A percentile compares a stretch with the other conserved stretches of the same genome.
Evolutionary conservation across 2,888 invertebrate genomes (phyloP).

Genomic region (Apamea sordens): DNA sequence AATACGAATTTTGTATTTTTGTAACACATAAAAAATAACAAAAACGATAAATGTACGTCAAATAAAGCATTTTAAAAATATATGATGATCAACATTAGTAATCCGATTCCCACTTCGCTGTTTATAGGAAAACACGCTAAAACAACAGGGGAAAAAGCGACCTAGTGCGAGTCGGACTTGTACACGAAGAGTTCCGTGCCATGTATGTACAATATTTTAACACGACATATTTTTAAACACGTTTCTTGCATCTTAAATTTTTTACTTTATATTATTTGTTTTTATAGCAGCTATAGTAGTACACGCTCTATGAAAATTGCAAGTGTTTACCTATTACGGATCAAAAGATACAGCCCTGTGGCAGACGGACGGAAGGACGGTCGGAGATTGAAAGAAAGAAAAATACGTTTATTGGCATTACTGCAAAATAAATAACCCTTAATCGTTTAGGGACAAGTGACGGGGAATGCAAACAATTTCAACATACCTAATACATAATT

Average conservation of each 20-base stretch:
- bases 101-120: constrained; percentile 5
- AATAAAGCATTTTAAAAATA: constrained; percentile 4
- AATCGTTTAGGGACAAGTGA: too few species aligned
- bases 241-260: too few species aligned
- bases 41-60: background rate
- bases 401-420: too few species aligned
- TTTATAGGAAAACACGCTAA: constrained; percentile 7
- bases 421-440: too few species aligned
- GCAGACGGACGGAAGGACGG: background rate
- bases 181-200: background rate
- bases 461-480: too few species aligned
- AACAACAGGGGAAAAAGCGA: background rate
- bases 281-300: background rate
- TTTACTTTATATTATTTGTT: background rate
- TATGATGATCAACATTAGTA: background rate
- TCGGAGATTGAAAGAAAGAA: too few species aligned
- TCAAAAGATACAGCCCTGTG: background rate
- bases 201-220: background rate
- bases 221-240: background rate
- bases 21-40: background rate
- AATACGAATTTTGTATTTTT: constrained; percentile 3
- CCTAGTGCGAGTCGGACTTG: background rate
- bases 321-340: background rate
- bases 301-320: background rate
- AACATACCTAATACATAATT: too few species aligned